A percentile compares a stretch with the other conserved stretches of the same genome.
These are phyloP conservation scores for Tromatobia lineatoria DNA, from an alignment of 2,888 invertebrate genomes.

Conservation along the genomic window DNA sequence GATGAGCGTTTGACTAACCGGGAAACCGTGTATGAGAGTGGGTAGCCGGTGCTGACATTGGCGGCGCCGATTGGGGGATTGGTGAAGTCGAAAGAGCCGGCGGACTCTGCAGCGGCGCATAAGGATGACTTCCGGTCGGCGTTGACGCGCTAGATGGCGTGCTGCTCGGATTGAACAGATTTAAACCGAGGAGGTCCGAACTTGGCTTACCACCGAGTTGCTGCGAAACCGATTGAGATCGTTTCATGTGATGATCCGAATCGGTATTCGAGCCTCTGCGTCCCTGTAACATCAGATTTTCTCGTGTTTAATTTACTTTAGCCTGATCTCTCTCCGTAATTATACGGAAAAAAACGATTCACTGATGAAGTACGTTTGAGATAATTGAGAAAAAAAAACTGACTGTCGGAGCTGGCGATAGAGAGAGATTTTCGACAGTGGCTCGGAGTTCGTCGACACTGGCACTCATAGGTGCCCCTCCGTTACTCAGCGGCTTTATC, in stretches of 20 bases:
- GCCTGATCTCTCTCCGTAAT: too few relatives aligned
- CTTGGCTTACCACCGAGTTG: constrained; percentile 91
- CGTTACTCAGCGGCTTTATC: constrained; percentile 97
- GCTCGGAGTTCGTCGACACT: constrained; percentile 97
- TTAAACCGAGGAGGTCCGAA: constrained; percentile 92
- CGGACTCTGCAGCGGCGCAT: constrained; percentile 93
- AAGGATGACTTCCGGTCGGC: constrained; percentile 92
- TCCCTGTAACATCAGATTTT: constrained; percentile 82
- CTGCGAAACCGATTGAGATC: constrained; percentile 92
- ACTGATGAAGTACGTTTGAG: too few relatives aligned
- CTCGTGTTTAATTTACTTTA: too few relatives aligned
- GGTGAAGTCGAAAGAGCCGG: constrained; percentile 83
- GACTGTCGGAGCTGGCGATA: constrained; percentile 92
- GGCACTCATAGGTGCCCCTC: constrained; percentile 95
- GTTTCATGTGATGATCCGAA: constrained; percentile 88
- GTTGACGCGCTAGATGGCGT: constrained; percentile 93
- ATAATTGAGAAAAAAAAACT: constrained; percentile 71
- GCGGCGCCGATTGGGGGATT: constrained; percentile 79
- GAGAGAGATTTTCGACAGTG: constrained; percentile 95
- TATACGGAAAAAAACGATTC: too few relatives aligned
- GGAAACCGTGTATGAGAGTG: constrained; percentile 85
- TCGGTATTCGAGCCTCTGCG: constrained; percentile 91
- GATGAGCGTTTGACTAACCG: constrained; percentile 82
- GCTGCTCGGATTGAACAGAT: constrained; percentile 91
- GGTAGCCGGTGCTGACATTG: constrained; percentile 81